Conservation (phyloP, 1,140 invertebrate species). For the Philopotamus ludificatus region DNA sequence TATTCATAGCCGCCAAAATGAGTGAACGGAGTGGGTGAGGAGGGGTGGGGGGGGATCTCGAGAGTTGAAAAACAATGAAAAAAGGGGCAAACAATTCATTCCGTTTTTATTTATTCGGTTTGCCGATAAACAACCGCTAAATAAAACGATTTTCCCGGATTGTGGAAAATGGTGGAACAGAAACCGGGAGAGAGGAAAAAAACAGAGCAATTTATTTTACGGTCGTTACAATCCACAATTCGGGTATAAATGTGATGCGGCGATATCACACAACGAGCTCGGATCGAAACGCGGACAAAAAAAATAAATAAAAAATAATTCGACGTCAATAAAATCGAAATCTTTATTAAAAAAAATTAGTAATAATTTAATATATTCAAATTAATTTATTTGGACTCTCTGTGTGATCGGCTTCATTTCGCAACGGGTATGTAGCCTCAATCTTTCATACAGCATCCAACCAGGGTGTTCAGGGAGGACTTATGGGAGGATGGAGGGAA, state of each 20-base stretch:
- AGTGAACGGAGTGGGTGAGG: constrained; percentile 6
- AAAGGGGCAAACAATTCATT: constrained; percentile 36
- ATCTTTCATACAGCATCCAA: constrained; percentile 17
- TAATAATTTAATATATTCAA: no score
- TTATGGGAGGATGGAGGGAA: not conserved
- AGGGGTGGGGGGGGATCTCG: constrained; percentile 11
- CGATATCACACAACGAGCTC: not conserved
- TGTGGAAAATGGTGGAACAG: constrained; percentile 22
- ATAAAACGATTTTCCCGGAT: constrained; percentile 34
- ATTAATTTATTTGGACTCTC: not conserved
- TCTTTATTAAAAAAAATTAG: no score
- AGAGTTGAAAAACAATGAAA: constrained; percentile 27
- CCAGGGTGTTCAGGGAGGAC: not conserved
- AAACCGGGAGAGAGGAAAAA: constrained; percentile 15
- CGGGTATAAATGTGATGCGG: constrained; percentile 22
- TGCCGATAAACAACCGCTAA: constrained; percentile 35
- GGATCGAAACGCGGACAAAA: no score
- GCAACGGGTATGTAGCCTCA: constrained; percentile 2
- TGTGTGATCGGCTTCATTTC: not conserved
- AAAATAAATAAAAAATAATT: no score
- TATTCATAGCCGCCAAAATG: constrained; percentile 1
- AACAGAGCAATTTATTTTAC: constrained; percentile 31
- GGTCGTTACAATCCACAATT: constrained; percentile 30
- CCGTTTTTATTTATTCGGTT: constrained; percentile 37
- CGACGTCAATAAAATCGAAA: no score